Conservation (phyloP, 2,113 vertebrate species). For the Dinomys branickii region DNA sequence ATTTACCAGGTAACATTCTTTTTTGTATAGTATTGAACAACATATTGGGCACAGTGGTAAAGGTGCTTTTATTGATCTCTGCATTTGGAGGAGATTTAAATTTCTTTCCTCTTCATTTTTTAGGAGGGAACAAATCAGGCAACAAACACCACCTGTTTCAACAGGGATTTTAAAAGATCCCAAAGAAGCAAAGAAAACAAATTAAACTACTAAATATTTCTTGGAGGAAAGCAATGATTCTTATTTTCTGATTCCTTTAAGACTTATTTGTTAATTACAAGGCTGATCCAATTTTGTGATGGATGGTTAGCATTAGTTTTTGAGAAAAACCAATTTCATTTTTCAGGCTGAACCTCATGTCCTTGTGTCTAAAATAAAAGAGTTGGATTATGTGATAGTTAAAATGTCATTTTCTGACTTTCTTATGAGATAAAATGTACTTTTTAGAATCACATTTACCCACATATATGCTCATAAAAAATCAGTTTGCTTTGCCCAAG, state of each 20-base stretch:
- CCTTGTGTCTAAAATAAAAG: not conserved
- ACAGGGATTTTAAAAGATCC: not conserved
- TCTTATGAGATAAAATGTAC: not conserved
- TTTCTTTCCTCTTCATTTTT: not conserved
- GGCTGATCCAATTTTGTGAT: not conserved
- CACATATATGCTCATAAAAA: not conserved
- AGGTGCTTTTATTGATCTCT: not conserved
- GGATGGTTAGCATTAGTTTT: not conserved
- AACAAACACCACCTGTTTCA: not conserved
- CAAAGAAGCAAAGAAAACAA: not conserved
- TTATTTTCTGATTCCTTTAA: conserved; percentile 32
- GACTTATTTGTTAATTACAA: not conserved
- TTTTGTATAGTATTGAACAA: not conserved
- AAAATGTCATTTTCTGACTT: not conserved
- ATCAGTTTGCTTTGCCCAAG: not conserved
- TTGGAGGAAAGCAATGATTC: not conserved
- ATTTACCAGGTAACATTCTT: not conserved
- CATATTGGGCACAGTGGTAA: not conserved
- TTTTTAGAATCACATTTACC: not conserved
- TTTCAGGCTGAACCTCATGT: not conserved
- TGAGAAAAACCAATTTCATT: not conserved
- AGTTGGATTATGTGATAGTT: not conserved
- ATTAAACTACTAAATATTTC: not conserved
- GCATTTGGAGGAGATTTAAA: not conserved
- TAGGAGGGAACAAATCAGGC: not conserved